Evolutionary conservation across 2,797 vertebrate genomes (phyloP).

Genomic region (Graptemys geographica): DNA sequence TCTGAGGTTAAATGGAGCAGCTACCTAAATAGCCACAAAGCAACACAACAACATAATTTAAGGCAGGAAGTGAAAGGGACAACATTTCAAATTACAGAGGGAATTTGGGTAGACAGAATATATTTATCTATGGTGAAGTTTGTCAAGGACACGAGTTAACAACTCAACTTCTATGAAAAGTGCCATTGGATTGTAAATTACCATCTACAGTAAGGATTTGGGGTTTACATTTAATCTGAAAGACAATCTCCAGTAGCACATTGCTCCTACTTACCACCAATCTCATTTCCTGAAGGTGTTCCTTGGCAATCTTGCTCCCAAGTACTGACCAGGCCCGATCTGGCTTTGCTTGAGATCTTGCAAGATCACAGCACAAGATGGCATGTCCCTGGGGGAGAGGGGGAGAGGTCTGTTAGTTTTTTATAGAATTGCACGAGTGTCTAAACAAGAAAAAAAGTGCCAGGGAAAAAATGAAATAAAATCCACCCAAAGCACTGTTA

Average conservation of each 20-base stretch:
- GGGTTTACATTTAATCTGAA: rapidly evolving
- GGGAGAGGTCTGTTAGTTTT: not conserved
- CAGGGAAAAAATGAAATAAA: not conserved
- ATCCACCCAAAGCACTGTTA: not conserved
- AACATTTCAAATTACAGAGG: no score
- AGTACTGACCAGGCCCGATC: not conserved
- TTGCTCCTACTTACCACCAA: rapidly evolving
- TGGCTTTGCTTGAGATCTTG: not conserved
- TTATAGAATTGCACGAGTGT: not conserved
- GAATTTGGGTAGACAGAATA: not conserved
- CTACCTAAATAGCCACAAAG: not conserved
- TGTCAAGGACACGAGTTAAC: rapidly evolving
- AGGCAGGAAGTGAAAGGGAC: not conserved
- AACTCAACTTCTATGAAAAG: not conserved
- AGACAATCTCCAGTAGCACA: not conserved
- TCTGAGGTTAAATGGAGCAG: not conserved
- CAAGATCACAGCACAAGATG: not conserved
- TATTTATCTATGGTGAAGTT: not conserved
- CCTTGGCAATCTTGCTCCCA: rapidly evolving
- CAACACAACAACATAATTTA: not conserved
- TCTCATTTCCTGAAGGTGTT: not conserved
- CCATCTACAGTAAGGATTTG: not conserved
- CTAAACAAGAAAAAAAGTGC: not conserved
- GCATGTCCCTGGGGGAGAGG: not conserved
- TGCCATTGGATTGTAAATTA: rapidly evolving